Conservation (phyloP, 2,113 vertebrate species). For the Helogale parvula region DNA sequence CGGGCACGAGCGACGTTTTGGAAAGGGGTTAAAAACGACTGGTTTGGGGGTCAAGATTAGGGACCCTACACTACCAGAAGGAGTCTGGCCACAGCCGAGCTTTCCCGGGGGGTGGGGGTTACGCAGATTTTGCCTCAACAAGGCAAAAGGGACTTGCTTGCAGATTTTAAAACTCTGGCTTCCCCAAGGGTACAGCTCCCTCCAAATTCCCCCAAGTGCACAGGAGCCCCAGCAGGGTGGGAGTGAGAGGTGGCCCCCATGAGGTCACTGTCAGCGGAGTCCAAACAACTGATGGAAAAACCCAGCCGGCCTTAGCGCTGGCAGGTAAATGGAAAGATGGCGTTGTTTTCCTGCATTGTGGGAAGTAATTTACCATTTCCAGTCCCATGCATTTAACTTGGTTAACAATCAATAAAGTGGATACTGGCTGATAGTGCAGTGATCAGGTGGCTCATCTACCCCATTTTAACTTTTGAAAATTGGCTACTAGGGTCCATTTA, state of each 20-base stretch:
- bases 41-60: constrained; percentile 28
- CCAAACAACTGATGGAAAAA: neutral
- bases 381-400: neutral
- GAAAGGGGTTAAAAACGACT: constrained; percentile 3
- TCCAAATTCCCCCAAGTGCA: neutral
- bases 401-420: neutral
- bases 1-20: neutral
- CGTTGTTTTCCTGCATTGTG: neutral
- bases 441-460: neutral
- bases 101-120: neutral
- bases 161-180: neutral
- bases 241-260: neutral
- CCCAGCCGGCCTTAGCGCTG: neutral
- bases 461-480: neutral
- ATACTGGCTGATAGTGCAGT: neutral
- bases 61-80: neutral
- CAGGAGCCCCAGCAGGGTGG: neutral
- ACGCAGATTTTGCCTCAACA: neutral
- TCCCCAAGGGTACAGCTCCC: neutral
- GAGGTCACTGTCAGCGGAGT: neutral
- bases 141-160: neutral
- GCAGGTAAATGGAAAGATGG: constrained; percentile 50
- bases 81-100: neutral
- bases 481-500: neutral
- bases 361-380: neutral